Evolutionary conservation across 2,888 invertebrate genomes (phyloP).

Genomic region (Notodonta dromedarius): DNA sequence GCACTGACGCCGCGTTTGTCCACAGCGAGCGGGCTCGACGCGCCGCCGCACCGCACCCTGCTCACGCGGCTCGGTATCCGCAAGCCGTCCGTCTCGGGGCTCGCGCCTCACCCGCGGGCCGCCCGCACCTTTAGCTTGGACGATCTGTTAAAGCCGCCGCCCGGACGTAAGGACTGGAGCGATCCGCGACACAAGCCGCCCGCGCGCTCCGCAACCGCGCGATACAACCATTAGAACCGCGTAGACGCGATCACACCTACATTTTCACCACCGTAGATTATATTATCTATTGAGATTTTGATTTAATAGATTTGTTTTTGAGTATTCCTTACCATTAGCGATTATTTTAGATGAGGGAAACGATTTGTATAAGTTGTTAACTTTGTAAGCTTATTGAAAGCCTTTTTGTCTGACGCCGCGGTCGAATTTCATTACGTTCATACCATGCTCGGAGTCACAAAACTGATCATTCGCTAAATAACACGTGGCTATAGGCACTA

Average conservation of each 20-base stretch:
- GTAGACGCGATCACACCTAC: conserved; percentile 22
- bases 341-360: neutral
- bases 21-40: conserved; percentile 77
- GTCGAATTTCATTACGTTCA: conserved; percentile 11
- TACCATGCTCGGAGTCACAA: conserved; percentile 21
- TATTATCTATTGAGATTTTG: neutral
- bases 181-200: conserved; percentile 68
- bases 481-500: conserved; percentile 36
- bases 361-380: conserved; percentile 8
- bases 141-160: conserved; percentile 93
- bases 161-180: conserved; percentile 89
- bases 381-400: conserved; percentile 23
- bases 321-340: neutral
- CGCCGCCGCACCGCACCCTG: conserved; percentile 86
- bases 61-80: conserved; percentile 94
- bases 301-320: neutral
- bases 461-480: conserved; percentile 19
- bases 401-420: conserved; percentile 25
- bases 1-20: conserved; percentile 73
- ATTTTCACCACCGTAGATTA: neutral
- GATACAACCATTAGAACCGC: conserved; percentile 5
- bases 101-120: conserved; percentile 88
- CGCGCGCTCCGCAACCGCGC: conserved; percentile 67
- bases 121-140: conserved; percentile 94
- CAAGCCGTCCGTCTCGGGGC: conserved; percentile 93